Evolutionary conservation across 2,888 invertebrate species (phyloP), one percentile per base, ranked within the genome.

Genomic region (Melanotus villosus): DNA sequence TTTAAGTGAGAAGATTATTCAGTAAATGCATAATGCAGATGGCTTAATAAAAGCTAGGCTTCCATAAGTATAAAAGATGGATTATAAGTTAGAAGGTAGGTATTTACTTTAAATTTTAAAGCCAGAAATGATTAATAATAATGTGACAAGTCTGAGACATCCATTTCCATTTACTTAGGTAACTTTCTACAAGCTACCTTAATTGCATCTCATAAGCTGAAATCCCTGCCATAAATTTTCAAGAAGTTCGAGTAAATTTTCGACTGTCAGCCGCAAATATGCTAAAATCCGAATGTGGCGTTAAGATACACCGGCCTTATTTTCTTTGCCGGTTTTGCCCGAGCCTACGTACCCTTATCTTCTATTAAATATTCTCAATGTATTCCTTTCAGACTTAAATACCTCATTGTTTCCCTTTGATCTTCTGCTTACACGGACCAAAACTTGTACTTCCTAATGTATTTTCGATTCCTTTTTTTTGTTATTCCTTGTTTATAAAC

Each of bases 331-430:
- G 45, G 63, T 57, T 58, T 62, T 62, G 45, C 19, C 41, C 36
- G 43, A 52, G 57, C 36, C 58, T 21, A 21, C 23, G 30, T 21
- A 36, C 50, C 50, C 47, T 65, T 60, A 69, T 69, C 60, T 65
- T 47, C 52, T 34, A 60, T 65, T 65, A 65, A 69, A 65, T 43
- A 59, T 69, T 65, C 60, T 59, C 69, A 38, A 65, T 65, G 60
- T 54, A 45, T 69, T 65, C 65, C 47, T 69, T 59, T 59, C 43
- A 38, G 34, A 14, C 47, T 65, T n/a, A 59, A 69, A 69, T 69
- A 60, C 56, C 60, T 65, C 60, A 69, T 65, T 65, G 56, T 69
- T 69, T 59, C 38, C 56, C 58, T 69, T 69, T 69, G 69, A 69
- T 69, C 65, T 65, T 56, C 45, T 57, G 16, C 32, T 47, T 57